Conservation (phyloP, 2,888 invertebrate genomes). For the Notocelia uddmanniana region DNA sequence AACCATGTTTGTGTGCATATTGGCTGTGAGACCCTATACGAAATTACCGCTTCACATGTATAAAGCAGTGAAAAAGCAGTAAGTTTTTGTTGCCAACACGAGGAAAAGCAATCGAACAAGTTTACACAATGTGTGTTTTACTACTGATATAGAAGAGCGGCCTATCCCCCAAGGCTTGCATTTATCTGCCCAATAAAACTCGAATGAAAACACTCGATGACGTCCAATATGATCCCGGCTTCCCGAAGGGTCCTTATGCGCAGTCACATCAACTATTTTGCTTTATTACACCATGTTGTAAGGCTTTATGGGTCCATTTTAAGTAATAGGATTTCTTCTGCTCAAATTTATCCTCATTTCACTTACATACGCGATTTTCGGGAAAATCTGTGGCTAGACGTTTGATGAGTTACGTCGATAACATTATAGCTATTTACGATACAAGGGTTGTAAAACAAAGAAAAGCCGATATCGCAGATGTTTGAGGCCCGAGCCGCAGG, state of each 20-base stretch:
- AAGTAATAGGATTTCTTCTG: conserved; percentile 40
- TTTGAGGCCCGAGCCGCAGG: too few species aligned
- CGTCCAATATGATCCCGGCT: conserved; percentile 79
- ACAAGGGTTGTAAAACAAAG: too few species aligned
- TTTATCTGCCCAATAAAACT: conserved; percentile 81
- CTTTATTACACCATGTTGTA: conserved; percentile 61
- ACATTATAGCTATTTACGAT: too few species aligned
- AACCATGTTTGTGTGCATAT: background rate
- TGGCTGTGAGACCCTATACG: background rate
- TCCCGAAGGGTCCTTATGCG: conserved; percentile 64
- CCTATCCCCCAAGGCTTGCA: conserved; percentile 72
- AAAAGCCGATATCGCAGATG: too few species aligned
- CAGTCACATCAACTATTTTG: conserved; percentile 67
- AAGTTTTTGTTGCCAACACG: background rate
- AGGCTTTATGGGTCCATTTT: conserved; percentile 38
- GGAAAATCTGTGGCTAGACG: background rate
- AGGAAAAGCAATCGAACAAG: conserved; percentile 43
- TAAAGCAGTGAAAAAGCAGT: background rate
- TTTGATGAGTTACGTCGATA: background rate
- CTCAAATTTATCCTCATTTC: conserved; percentile 32
- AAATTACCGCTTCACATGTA: background rate
- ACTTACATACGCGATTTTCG: conserved; percentile 25
- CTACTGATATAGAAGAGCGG: conserved; percentile 72
- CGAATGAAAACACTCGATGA: conserved; percentile 78
- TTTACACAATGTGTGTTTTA: conserved; percentile 44